These are phyloP conservation scores for Gonioctena quinquepunctata DNA, from an alignment of 1,140 invertebrate genomes.

Conservation along the genomic window DNA sequence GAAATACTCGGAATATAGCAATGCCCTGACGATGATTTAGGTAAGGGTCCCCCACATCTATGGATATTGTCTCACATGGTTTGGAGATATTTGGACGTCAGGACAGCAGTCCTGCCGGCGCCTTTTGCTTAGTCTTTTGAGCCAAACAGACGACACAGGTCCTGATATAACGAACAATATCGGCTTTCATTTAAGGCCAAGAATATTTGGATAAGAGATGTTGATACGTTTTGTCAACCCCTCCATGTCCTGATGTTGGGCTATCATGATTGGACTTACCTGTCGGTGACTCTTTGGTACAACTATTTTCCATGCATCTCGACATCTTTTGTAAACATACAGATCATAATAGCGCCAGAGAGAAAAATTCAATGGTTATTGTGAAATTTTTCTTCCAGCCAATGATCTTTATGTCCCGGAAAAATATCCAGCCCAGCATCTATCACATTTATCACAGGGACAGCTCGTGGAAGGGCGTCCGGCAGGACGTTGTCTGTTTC, in stretches of 20 bases:
- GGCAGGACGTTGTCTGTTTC: slow-evolving; percentile 40
- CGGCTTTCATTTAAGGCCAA: slow-evolving; percentile 15
- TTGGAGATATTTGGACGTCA: not conserved
- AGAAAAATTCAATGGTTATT: not conserved
- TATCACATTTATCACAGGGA: not conserved
- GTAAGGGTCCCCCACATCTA: slow-evolving; percentile 15
- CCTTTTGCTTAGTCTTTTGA: not conserved
- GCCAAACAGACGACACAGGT: not conserved
- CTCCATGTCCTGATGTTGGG: slow-evolving; percentile 29
- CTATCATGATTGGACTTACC: slow-evolving; percentile 21
- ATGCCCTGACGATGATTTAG: not conserved
- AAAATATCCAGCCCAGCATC: no score
- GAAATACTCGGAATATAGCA: not conserved
- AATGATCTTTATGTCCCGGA: no score
- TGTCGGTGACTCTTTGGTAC: slow-evolving; percentile 29
- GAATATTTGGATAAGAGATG: not conserved
- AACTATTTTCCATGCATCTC: slow-evolving; percentile 40
- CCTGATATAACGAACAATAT: slow-evolving; percentile 5
- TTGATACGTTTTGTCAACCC: slow-evolving; percentile 36
- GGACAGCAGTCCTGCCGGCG: slow-evolving; percentile 4
- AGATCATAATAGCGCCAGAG: not conserved
- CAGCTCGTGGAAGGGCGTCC: slow-evolving; percentile 30
- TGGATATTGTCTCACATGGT: slow-evolving; percentile 2
- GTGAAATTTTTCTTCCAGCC: no score
- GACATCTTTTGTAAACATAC: not conserved